phyloP scores from a whole-genome alignment of 1,140 invertebrate species.

The Trissolcus basalis region DNA sequence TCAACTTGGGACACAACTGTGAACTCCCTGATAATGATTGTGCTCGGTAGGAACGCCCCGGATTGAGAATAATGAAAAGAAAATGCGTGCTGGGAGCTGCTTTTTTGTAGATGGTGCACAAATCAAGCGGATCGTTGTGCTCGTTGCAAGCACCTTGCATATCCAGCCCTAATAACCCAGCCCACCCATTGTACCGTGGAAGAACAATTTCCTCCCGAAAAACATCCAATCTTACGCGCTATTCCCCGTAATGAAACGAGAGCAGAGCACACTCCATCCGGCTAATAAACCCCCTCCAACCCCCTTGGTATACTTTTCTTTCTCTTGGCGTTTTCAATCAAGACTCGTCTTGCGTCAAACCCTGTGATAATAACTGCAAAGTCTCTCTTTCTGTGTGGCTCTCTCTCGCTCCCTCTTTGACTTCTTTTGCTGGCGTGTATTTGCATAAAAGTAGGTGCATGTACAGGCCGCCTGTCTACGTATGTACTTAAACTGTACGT shows the following conservation, averaged over 20 bases:
- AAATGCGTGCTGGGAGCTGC: neutral
- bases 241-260: slow-evolving; percentile 28
- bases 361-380: slow-evolving; percentile 30
- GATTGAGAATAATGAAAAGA: slow-evolving; percentile 5
- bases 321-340: slow-evolving; percentile 35
- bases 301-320: slow-evolving; percentile 3
- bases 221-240: slow-evolving; percentile 39
- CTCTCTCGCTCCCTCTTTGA: slow-evolving; percentile 5
- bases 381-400: slow-evolving; percentile 17
- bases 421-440: slow-evolving; percentile 11
- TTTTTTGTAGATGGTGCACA: slow-evolving; percentile 7
- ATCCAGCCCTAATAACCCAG: neutral
- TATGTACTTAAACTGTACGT: neutral
- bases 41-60: too few relatives aligned
- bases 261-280: slow-evolving; percentile 6
- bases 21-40: too few relatives aligned
- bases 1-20: too few relatives aligned
- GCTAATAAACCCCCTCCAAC: slow-evolving; percentile 20
- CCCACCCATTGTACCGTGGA: slow-evolving; percentile 18
- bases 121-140: slow-evolving; percentile 6
- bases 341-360: slow-evolving; percentile 2
- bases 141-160: neutral
- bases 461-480: neutral
- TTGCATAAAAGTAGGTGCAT: slow-evolving; percentile 29
- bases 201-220: slow-evolving; percentile 39